A percentile compares a stretch with the other conserved stretches of the same genome.
These are phyloP conservation scores for Prenolepis imparis DNA, from an alignment of 2,888 invertebrate genomes.

Conservation along the genomic window DNA sequence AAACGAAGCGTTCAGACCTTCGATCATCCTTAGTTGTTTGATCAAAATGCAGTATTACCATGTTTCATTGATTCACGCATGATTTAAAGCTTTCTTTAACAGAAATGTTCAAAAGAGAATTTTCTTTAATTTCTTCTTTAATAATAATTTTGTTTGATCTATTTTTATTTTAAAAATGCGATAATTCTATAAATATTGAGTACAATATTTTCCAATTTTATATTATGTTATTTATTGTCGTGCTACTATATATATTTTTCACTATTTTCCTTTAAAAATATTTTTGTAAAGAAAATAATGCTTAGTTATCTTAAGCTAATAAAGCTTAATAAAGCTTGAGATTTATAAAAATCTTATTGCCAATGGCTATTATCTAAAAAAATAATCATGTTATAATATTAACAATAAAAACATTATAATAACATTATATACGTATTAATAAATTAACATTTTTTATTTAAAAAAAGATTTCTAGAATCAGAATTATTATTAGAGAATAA, in stretches of 20 bases:
- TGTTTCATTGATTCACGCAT: neutral
- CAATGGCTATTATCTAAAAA: neutral
- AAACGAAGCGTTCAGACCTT: constrained; percentile 2
- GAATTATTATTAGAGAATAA: neutral
- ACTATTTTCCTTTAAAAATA: neutral
- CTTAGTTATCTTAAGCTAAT: too few relatives aligned
- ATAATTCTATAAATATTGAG: neutral
- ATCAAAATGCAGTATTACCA: neutral
- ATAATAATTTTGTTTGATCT: neutral
- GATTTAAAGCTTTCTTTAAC: neutral
- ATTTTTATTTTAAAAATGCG: neutral
- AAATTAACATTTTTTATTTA: neutral
- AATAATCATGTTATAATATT: neutral
- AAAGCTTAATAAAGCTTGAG: neutral
- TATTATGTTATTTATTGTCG: neutral
- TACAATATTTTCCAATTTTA: neutral
- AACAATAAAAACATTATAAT: neutral
- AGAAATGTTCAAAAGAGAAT: neutral
- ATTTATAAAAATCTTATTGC: neutral
- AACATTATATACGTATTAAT: neutral
- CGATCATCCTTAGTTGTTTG: neutral
- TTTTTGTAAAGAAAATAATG: neutral
- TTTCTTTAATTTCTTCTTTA: neutral
- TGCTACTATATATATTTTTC: neutral
- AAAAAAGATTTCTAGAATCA: neutral